These are phyloP conservation scores for Mormyrus hasselquistii DNA, from an alignment of 2,797 vertebrate species.

Conservation along the genomic window DNA sequence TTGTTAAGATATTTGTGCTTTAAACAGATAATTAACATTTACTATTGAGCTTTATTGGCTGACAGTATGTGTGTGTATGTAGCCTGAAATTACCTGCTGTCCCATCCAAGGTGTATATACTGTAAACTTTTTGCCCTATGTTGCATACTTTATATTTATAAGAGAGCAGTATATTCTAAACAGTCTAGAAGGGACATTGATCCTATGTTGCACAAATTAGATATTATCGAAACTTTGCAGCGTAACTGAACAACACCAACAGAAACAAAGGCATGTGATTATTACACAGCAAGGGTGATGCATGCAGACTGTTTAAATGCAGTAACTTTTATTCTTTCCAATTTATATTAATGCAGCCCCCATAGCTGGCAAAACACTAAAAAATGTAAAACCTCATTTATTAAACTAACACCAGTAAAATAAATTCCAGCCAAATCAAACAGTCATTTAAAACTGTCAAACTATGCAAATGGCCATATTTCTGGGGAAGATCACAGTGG, in stretches of 20 bases:
- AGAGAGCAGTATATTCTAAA: not conserved
- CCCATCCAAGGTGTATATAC: not conserved
- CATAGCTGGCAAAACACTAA: not conserved
- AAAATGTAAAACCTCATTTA: not conserved
- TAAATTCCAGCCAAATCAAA: not conserved
- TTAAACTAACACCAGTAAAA: constrained; percentile 3
- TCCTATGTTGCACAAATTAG: not conserved
- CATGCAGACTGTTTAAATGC: not conserved
- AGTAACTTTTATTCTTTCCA: not conserved
- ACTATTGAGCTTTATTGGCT: not conserved
- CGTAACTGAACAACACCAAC: not conserved
- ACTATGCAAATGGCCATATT: not conserved
- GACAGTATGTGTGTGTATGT: not conserved
- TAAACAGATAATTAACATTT: not conserved
- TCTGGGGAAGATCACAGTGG: not conserved
- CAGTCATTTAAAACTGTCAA: not conserved
- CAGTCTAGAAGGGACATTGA: not conserved
- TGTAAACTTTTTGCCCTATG: not conserved
- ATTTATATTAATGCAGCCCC: not conserved
- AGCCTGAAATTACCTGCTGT: not conserved
- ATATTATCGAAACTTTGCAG: not conserved
- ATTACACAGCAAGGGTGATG: not conserved
- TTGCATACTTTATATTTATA: not conserved
- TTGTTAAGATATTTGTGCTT: not conserved
- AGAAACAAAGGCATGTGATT: not conserved